Evolutionary conservation across 2,113 vertebrate genomes (phyloP).

Genomic region (Varanus komodoensis): DNA sequence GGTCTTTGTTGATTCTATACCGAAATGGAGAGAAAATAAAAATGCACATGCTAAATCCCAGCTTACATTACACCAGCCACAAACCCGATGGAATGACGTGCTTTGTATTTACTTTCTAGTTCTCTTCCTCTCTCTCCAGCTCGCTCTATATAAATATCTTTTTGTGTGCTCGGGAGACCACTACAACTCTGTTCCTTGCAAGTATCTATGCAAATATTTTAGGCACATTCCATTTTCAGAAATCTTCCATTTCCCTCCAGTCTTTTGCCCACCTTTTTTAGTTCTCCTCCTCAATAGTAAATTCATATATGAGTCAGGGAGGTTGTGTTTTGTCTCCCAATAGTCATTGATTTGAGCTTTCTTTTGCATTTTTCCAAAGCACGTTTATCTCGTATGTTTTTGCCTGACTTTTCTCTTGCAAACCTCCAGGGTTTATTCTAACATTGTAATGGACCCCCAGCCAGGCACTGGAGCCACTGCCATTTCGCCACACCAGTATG

Average conservation of each 20-base stretch:
- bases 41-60: not conserved
- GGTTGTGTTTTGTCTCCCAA: not conserved
- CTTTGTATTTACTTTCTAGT: constrained; percentile 35
- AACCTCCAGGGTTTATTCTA: not conserved
- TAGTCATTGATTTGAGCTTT: not conserved
- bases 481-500: not conserved
- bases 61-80: not conserved
- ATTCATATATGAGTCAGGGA: constrained; percentile 12
- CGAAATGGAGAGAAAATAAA: not conserved
- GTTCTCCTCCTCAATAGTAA: not conserved
- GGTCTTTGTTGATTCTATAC: not conserved
- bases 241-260: not conserved
- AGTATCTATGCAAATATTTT: not conserved
- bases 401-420: not conserved
- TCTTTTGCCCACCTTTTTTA: not conserved
- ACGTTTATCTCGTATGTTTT: not conserved
- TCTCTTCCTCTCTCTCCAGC: not conserved
- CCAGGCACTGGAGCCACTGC: too few species aligned
- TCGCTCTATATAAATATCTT: not conserved
- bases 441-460: not conserved
- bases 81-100: constrained; percentile 11
- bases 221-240: not conserved
- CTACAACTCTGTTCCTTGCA: not conserved
- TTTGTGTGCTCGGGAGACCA: not conserved
- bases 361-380: not conserved